Evolutionary conservation across 1,140 invertebrate genomes (phyloP).

Genomic region (Heliconius hewitsoni): DNA sequence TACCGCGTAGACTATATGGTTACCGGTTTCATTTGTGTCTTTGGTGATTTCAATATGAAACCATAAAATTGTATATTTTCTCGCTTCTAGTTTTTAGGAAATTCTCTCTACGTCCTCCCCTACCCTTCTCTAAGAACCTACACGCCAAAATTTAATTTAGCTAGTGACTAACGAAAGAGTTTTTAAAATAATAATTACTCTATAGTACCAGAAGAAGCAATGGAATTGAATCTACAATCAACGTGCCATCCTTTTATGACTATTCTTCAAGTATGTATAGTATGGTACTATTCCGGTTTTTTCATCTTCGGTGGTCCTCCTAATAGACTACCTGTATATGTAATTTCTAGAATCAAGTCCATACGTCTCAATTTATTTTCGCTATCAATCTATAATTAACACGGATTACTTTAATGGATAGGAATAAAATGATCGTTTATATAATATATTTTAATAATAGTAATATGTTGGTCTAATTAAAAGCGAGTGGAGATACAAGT

Average conservation of each 20-base stretch:
- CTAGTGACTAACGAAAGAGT: too few species aligned
- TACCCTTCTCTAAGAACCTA: too few species aligned
- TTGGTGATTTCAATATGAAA: too few species aligned
- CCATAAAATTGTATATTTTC: too few species aligned
- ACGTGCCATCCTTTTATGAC: too few species aligned
- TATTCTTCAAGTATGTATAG: not conserved
- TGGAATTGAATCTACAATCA: not conserved
- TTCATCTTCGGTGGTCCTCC: slow-evolving; percentile 2
- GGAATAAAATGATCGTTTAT: slow-evolving; percentile 5
- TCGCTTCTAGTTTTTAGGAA: too few species aligned
- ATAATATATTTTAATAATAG: not conserved
- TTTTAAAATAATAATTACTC: too few species aligned
- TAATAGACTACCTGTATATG: not conserved
- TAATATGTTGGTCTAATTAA: not conserved
- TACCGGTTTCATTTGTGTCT: too few species aligned
- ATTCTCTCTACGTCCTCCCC: too few species aligned
- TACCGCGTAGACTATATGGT: too few species aligned
- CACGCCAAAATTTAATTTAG: too few species aligned
- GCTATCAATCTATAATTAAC: slow-evolving; percentile 13
- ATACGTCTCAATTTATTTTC: slow-evolving; percentile 5
- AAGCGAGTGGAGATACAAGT: not conserved
- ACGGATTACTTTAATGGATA: not conserved
- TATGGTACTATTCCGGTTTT: not conserved
- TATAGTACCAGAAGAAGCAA: too few species aligned
- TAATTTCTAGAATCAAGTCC: not conserved